Evolutionary conservation across 2,797 vertebrate species (phyloP).

Genomic region (Emys orbicularis): DNA sequence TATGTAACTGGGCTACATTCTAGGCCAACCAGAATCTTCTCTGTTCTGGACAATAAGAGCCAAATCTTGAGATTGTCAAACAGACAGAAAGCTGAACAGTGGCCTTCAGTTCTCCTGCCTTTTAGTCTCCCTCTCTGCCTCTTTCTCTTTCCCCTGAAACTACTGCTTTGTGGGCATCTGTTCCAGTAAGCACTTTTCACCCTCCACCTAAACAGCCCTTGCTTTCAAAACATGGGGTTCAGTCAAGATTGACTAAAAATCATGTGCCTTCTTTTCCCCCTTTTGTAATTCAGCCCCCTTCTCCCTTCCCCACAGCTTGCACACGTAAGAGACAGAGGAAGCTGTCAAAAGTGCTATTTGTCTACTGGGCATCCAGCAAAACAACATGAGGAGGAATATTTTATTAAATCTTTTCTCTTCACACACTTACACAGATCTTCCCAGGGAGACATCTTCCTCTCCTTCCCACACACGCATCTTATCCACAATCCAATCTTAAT

Average conservation of each 20-base stretch:
- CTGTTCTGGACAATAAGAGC: conserved; percentile 82
- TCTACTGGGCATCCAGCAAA: conserved; percentile 56
- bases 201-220: conserved; percentile 73
- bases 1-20: conserved; percentile 84
- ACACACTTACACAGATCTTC: conserved; percentile 64
- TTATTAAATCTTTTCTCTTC: conserved; percentile 53
- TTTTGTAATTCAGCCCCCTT: conserved; percentile 77
- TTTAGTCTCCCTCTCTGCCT: conserved; percentile 72
- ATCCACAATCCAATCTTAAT: conserved; percentile 12
- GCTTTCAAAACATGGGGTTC: conserved; percentile 78
- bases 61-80: conserved; percentile 82
- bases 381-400: conserved; percentile 4
- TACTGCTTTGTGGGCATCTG: conserved; percentile 54
- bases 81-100: conserved; percentile 83
- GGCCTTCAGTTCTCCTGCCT: conserved; percentile 78
- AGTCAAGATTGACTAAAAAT: conserved; percentile 81
- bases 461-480: conserved; percentile 8
- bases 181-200: conserved; percentile 68
- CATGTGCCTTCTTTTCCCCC: conserved; percentile 85
- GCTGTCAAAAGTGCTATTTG: conserved; percentile 66
- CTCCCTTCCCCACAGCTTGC: conserved; percentile 62
- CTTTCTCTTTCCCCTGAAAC: conserved; percentile 64
- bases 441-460: conserved; percentile 47
- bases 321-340: conserved; percentile 15
- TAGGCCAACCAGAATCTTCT: conserved; percentile 80